These are phyloP conservation scores for Xestia sexstrigata DNA, from an alignment of 2,888 invertebrate genomes.

Conservation along the genomic window DNA sequence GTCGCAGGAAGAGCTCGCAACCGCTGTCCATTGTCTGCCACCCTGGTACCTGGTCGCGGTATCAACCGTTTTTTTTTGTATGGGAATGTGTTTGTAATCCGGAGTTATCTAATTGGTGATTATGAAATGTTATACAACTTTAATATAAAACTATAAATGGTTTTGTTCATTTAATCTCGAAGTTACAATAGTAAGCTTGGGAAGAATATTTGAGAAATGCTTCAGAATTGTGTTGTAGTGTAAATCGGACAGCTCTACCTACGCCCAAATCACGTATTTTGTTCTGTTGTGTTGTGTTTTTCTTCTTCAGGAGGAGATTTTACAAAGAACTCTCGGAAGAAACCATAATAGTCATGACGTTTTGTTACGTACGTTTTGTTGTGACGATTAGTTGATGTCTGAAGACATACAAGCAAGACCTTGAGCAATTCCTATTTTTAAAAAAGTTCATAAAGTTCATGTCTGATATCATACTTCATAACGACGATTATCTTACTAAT, in stretches of 20 bases:
- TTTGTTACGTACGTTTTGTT: too few relatives aligned
- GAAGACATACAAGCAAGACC: neutral
- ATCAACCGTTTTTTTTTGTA: constrained; percentile 47
- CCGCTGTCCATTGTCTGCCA: constrained; percentile 79
- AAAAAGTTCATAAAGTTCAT: constrained; percentile 16
- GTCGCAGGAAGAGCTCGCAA: constrained; percentile 72
- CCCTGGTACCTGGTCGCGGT: constrained; percentile 72
- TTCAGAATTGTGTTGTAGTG: too few relatives aligned
- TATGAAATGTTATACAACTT: constrained; percentile 35
- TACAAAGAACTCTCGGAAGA: too few relatives aligned
- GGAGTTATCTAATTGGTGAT: constrained; percentile 48
- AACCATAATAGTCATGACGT: too few relatives aligned
- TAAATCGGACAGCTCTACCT: too few relatives aligned
- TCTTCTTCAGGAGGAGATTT: too few relatives aligned
- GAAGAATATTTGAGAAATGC: neutral
- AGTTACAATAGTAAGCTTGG: neutral
- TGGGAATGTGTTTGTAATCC: constrained; percentile 57
- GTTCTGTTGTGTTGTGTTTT: too few relatives aligned
- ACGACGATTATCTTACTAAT: constrained; percentile 1
- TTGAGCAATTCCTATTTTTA: constrained; percentile 12
- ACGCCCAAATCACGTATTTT: too few relatives aligned
- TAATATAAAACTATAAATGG: neutral
- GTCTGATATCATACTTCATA: constrained; percentile 10
- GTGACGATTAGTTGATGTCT: too few relatives aligned
- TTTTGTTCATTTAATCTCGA: neutral